Percentiles rank a stretch among this genome's conserved stretches.
Evolutionary conservation across 2,113 vertebrate genomes (phyloP).

Genomic region (Podarcis cretensis): DNA sequence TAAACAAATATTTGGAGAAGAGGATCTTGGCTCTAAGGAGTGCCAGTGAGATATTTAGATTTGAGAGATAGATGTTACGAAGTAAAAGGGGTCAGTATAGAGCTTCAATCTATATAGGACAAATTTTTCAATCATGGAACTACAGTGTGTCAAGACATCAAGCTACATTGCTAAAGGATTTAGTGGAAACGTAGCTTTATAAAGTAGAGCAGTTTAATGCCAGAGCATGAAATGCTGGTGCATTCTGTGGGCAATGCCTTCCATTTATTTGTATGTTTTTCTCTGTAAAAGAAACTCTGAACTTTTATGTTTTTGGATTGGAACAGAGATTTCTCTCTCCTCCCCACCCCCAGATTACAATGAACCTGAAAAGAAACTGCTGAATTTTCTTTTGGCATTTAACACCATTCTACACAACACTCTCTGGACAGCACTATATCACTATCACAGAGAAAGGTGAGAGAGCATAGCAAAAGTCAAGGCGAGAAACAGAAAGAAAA

Average conservation of each 20-base stretch:
- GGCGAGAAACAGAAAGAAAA: conserved; percentile 54
- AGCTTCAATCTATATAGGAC: conserved; percentile 39
- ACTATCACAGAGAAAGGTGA: conserved; percentile 68
- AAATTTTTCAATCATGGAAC: conserved; percentile 21
- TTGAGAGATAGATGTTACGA: conserved; percentile 44
- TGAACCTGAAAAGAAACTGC: conserved; percentile 60
- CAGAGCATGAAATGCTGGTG: conserved; percentile 46
- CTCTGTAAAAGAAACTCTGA: conserved; percentile 24
- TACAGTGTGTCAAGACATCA: conserved; percentile 13
- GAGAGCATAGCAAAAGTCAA: conserved; percentile 64
- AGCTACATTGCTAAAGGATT: conserved; percentile 51
- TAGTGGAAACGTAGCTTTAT: conserved; percentile 24
- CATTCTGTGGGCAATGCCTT: conserved; percentile 37
- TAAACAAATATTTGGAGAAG: not conserved
- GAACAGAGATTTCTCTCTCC: not conserved
- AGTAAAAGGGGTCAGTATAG: conserved; percentile 23
- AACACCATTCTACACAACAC: conserved; percentile 56
- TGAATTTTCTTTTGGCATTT: conserved; percentile 73
- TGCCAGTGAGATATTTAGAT: conserved; percentile 12
- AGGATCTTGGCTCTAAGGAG: not conserved
- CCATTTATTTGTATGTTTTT: not conserved
- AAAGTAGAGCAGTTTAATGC: conserved; percentile 33
- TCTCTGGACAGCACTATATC: conserved; percentile 63
- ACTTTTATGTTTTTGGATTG: conserved; percentile 7
- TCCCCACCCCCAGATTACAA: conserved; percentile 44